phyloP scores from a whole-genome alignment of 2,888 invertebrate genomes.

The Tinea semifulvella region DNA sequence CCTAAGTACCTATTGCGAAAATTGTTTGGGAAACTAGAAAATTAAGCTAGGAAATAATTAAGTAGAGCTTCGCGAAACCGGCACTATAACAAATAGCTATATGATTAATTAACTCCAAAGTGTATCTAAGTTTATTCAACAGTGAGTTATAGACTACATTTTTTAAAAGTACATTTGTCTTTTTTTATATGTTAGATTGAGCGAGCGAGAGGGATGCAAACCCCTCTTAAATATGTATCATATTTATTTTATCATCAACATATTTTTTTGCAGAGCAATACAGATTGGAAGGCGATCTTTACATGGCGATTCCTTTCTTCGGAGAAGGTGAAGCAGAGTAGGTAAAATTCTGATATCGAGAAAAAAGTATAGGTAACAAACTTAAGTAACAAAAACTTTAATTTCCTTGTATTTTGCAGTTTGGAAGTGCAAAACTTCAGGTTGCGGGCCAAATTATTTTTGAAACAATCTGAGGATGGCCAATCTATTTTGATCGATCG shows the following conservation, averaged over 20 bases:
- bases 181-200: too few relatives aligned
- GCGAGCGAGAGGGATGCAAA: too few relatives aligned
- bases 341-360: conserved; percentile 10
- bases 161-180: too few relatives aligned
- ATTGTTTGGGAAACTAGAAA: too few relatives aligned
- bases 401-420: conserved; percentile 26
- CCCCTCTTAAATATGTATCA: neutral
- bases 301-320: conserved; percentile 22
- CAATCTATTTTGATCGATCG: conserved; percentile 38
- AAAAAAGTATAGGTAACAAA: neutral
- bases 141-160: too few relatives aligned
- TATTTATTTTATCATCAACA: neutral
- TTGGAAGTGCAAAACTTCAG: conserved; percentile 37
- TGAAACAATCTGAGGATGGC: conserved; percentile 42
- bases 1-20: too few relatives aligned
- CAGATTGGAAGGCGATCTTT: conserved; percentile 19
- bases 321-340: conserved; percentile 21
- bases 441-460: conserved; percentile 29
- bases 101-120: too few relatives aligned
- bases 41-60: too few relatives aligned
- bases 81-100: too few relatives aligned
- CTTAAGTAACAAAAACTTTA: neutral
- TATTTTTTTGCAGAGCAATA: conserved; percentile 18
- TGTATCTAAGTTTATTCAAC: too few relatives aligned
- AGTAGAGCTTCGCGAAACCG: too few relatives aligned